Percentiles rank a stretch among this genome's conserved stretches.
phyloP scores from a whole-genome alignment of 2,797 vertebrate species.

The Protosalanx chinensis region DNA sequence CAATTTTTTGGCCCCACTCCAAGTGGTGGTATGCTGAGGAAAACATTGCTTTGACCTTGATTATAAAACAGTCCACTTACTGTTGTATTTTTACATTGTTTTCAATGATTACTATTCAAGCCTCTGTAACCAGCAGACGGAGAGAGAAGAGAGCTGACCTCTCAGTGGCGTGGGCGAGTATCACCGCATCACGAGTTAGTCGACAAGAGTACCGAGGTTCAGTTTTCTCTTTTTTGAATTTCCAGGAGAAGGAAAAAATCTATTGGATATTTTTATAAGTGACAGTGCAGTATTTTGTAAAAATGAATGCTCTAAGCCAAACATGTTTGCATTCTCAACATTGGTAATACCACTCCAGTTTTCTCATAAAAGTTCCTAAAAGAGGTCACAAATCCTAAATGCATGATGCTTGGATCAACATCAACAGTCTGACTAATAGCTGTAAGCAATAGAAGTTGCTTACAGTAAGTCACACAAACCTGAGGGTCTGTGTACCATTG shows the following conservation, averaged over 20 bases:
- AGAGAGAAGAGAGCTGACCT: neutral
- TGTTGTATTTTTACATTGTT: slow-evolving; percentile 9
- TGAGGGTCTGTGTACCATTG: too few relatives aligned
- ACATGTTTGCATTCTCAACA: too few relatives aligned
- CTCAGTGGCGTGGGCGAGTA: slow-evolving; percentile 1
- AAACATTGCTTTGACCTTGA: neutral
- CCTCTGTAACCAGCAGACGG: slow-evolving; percentile 1
- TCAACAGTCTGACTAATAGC: too few relatives aligned
- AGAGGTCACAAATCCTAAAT: too few relatives aligned
- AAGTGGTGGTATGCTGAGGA: neutral
- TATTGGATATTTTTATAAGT: slow-evolving; percentile 1
- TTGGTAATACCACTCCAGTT: too few relatives aligned
- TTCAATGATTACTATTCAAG: slow-evolving; percentile 9
- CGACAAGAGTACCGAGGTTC: slow-evolving; percentile 1
- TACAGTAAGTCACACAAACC: too few relatives aligned
- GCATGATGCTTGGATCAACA: too few relatives aligned
- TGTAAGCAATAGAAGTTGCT: too few relatives aligned
- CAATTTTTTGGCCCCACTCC: neutral
- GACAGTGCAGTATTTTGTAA: slow-evolving; percentile 1
- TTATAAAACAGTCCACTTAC: slow-evolving; percentile 6
- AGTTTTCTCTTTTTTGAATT: neutral
- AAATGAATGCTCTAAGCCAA: neutral
- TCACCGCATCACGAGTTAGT: slow-evolving; percentile 7
- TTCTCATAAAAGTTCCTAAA: too few relatives aligned
- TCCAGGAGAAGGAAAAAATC: neutral